Evolutionary conservation across 2,113 vertebrate species (phyloP), one percentile per base, ranked within the genome.

Genomic region (Microcebus tavaratra): DNA sequence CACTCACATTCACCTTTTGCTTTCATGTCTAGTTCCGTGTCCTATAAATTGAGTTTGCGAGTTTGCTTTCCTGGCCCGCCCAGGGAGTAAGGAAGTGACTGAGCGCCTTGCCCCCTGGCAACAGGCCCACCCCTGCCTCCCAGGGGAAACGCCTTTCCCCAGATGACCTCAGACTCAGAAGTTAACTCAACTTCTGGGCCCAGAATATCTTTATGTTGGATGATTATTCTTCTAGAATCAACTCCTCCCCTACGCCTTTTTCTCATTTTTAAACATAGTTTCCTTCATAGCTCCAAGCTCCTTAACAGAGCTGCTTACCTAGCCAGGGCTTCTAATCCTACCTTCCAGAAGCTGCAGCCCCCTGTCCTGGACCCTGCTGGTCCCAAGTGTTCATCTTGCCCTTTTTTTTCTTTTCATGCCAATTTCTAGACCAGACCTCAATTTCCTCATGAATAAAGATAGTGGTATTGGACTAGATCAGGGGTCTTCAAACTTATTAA

Each of bases 181-280:
- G 31, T 27, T n/a, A 57, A 23, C 84, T 61, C 61, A 50, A 2
- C 68, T 59, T 63, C 78, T 42, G 20, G 4, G 57, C 53, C 53
- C 39, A 23, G 50, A 20, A 4, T 82, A 18, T 17, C 81, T 90
- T 18, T 31, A 45, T 14, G 59, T 50, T 59, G 76, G 36, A 12
- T 53, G n/a, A 20, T 55, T 39, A 42, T 65, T 80, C 53, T 53
- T 70, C 27, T 25, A 88, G 59, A 50, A 23, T 14, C 42, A 29
- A 0, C 14, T 57, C 27, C 50, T 81, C 68, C 45, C 5, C 12
- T 4, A 0, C 3, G 0, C n/a, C 36, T 75, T 13, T 8, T 61
- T 31, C 31, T 55, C 25, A 6, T 65, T 83, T 72, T 72, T 63
- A 53, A 88, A n/a, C 6, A 3, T 21, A 55, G 45, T 83, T 95